Percentiles rank a stretch among this genome's conserved stretches.
Conservation (phyloP, 2,888 invertebrate species). For the Calameuta idolon region DNA sequence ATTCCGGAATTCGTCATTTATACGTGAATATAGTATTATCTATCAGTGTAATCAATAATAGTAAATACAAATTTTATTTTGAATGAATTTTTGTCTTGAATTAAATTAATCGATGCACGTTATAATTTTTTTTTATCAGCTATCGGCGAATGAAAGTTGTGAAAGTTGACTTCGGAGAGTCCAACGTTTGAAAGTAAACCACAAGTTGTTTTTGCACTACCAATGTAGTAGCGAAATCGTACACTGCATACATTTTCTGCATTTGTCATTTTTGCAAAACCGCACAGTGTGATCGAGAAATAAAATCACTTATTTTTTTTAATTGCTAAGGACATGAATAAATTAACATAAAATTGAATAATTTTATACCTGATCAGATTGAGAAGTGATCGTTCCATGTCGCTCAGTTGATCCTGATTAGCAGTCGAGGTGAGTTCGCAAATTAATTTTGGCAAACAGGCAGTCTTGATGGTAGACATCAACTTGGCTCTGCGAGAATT, state of each 20-base stretch:
- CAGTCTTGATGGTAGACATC: constrained; percentile 72
- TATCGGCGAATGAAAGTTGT: constrained; percentile 51
- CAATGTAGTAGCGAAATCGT: not conserved
- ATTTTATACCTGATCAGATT: constrained; percentile 71
- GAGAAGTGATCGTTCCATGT: constrained; percentile 73
- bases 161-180: constrained; percentile 43
- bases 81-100: not conserved
- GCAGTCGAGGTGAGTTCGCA: constrained; percentile 75
- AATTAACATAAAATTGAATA: not conserved
- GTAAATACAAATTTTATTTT: not conserved
- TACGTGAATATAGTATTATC: not conserved
- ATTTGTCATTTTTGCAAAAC: not conserved
- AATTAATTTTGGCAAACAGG: constrained; percentile 75
- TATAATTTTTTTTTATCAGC: not conserved
- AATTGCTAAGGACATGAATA: not conserved
- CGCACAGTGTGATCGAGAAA: not conserved
- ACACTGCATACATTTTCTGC: not conserved
- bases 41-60: not conserved
- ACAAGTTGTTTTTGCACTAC: not conserved
- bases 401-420: constrained; percentile 72
- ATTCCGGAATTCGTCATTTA: not conserved
- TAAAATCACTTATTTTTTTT: not conserved
- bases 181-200: not conserved
- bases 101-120: not conserved
- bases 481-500: constrained; percentile 68